phyloP scores from a whole-genome alignment of 2,113 vertebrate genomes.

The Herpailurus yagouaroundi region DNA sequence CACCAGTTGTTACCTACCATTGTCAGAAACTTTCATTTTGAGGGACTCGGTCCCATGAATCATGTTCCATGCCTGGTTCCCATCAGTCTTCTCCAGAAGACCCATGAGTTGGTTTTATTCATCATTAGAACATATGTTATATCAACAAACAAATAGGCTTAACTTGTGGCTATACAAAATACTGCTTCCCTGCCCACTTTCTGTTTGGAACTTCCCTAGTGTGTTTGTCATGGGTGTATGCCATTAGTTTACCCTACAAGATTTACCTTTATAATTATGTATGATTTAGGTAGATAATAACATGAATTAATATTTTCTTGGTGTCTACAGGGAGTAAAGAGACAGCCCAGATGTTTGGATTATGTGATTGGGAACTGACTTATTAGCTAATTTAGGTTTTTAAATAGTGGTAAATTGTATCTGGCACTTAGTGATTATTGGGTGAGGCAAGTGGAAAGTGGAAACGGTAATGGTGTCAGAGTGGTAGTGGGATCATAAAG shows the following conservation, averaged over 20 bases:
- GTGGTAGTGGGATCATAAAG: background rate
- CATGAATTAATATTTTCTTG: conserved; percentile 37
- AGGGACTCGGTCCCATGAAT: background rate
- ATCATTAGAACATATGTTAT: conserved; percentile 8
- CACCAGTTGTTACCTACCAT: background rate
- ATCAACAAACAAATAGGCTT: conserved; percentile 6
- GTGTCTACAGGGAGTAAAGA: background rate
- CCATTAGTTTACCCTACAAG: conserved; percentile 3
- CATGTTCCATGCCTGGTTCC: conserved; percentile 40
- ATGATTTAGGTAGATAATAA: background rate
- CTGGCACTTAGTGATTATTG: background rate
- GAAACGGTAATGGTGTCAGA: conserved; percentile 23
- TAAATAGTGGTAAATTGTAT: conserved; percentile 20
- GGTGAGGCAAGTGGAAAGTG: background rate
- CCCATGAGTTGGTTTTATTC: background rate
- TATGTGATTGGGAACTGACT: conserved; percentile 11
- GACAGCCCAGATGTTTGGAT: conserved; percentile 34
- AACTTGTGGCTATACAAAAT: background rate
- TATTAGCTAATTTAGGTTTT: conserved; percentile 33
- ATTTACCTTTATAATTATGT: conserved; percentile 28
- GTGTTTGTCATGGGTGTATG: conserved; percentile 22
- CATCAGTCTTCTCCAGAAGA: conserved; percentile 18
- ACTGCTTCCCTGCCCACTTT: background rate
- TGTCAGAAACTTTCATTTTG: conserved; percentile 41
- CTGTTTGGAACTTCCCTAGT: conserved; percentile 26